Conservation (phyloP, 2,113 vertebrate species). For the Corydoras sp. region DNA sequence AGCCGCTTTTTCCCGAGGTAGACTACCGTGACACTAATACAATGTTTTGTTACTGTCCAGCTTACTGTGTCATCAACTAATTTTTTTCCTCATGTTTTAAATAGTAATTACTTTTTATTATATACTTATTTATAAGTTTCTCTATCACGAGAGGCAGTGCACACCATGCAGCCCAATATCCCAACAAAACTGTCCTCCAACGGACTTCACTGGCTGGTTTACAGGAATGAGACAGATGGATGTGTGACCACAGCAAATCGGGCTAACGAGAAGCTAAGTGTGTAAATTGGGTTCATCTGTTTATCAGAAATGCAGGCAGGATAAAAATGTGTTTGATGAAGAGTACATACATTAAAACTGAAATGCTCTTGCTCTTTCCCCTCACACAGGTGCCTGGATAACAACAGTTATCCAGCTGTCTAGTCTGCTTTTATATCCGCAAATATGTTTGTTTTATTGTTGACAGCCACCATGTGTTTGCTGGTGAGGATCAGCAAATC, state of each 20-base stretch:
- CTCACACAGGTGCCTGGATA: neutral
- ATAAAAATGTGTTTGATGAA: neutral
- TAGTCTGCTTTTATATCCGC: neutral
- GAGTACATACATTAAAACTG: neutral
- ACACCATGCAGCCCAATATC: neutral
- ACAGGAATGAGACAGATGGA: constrained; percentile 1
- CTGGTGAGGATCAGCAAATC: neutral
- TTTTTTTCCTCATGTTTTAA: no score
- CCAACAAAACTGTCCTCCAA: neutral
- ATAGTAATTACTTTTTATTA: no score
- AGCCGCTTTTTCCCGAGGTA: no score
- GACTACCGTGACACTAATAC: no score
- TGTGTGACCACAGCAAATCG: constrained; percentile 3
- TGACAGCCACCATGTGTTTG: constrained; percentile 21
- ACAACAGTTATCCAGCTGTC: neutral
- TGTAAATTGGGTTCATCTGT: neutral
- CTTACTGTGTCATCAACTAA: no score
- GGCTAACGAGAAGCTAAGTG: constrained; percentile 17
- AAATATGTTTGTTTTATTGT: neutral
- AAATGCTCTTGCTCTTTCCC: neutral
- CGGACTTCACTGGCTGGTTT: neutral
- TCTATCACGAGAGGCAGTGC: no score
- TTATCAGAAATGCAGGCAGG: neutral
- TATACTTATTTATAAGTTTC: no score
- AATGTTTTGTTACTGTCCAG: no score